Evolutionary conservation across 2,888 invertebrate species (phyloP).

Genomic region (Sylvicola fuscatus): DNA sequence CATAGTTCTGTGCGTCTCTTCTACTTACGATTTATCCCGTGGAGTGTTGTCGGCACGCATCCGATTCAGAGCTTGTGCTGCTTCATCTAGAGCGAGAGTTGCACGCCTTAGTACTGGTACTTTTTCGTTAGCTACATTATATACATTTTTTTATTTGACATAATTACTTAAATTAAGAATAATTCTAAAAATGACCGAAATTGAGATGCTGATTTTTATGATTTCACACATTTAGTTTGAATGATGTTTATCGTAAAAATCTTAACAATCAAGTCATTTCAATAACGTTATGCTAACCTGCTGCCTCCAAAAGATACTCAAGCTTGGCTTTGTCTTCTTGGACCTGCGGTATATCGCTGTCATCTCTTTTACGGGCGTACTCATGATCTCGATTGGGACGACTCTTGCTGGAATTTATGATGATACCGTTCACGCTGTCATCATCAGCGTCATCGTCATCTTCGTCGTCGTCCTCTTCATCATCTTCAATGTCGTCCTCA

Average conservation of each 20-base stretch:
- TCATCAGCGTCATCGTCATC: background rate
- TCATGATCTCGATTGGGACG: too few relatives aligned
- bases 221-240: too few relatives aligned
- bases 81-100: conserved; percentile 87
- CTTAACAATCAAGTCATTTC: too few relatives aligned
- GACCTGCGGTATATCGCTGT: too few relatives aligned
- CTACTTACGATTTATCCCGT: conserved; percentile 33
- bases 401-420: background rate
- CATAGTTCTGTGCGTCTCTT: too few relatives aligned
- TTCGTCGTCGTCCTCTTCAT: background rate
- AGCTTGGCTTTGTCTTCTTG: conserved; percentile 37
- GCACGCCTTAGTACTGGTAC: conserved; percentile 25
- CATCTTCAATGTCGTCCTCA: background rate
- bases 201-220: too few relatives aligned
- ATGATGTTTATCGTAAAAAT: too few relatives aligned
- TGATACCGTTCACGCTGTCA: background rate
- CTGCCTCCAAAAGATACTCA: conserved; percentile 85
- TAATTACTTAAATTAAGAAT: background rate
- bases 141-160: conserved; percentile 1
- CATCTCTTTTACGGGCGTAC: too few relatives aligned
- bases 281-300: conserved; percentile 24
- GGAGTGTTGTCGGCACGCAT: conserved; percentile 79
- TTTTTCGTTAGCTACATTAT: conserved; percentile 19
- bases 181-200: background rate
- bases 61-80: conserved; percentile 86